phyloP scores from a whole-genome alignment of 2,888 invertebrate species.

The Drosophila conformis region DNA sequence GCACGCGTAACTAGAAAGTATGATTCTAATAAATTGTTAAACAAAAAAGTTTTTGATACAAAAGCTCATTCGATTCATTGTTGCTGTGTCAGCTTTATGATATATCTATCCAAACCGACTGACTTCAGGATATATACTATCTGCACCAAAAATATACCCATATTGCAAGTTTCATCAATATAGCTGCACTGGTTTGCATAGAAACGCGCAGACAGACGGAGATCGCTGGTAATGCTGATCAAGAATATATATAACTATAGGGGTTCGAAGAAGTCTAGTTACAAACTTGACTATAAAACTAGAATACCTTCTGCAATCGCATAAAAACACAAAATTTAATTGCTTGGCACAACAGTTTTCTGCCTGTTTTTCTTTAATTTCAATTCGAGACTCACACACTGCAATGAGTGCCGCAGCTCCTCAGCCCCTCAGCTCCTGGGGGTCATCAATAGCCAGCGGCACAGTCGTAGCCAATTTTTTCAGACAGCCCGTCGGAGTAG shows the following conservation, averaged over 20 bases:
- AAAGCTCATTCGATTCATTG: no score
- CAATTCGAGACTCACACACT: slow-evolving; percentile 55
- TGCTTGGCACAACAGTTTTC: slow-evolving; percentile 68
- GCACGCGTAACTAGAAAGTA: no score
- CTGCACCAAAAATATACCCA: no score
- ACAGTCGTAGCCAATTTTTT: slow-evolving; percentile 51
- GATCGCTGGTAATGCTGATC: neutral
- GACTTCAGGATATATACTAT: neutral
- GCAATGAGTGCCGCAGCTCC: slow-evolving; percentile 9
- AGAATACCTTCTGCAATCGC: neutral
- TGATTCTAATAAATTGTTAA: no score
- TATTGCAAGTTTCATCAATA: no score
- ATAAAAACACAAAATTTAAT: slow-evolving; percentile 57
- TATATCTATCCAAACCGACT: no score
- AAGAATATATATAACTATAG: neutral
- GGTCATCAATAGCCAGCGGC: slow-evolving; percentile 27
- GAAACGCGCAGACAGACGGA: no score
- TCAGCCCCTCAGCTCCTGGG: slow-evolving; percentile 20
- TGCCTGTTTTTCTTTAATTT: slow-evolving; percentile 70
- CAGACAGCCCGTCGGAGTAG: slow-evolving; percentile 19
- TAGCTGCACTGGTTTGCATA: no score
- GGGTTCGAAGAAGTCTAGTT: neutral
- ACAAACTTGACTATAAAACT: neutral
- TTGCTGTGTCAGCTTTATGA: no score
- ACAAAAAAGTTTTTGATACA: no score